phyloP scores from a whole-genome alignment of 1,140 invertebrate genomes.

The Cydia strobilella region DNA sequence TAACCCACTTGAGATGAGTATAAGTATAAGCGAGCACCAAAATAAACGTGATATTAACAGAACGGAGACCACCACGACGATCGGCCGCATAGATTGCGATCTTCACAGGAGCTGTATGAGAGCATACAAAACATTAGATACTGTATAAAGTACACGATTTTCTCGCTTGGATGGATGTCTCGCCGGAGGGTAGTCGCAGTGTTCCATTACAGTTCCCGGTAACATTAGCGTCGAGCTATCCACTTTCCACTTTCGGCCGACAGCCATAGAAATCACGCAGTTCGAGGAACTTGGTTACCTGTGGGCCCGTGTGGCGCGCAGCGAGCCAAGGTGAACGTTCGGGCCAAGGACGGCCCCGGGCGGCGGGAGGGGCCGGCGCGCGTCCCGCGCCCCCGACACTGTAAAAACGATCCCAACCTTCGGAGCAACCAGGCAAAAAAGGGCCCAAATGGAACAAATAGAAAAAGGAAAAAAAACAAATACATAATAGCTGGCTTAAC shows the following conservation, averaged over 20 bases:
- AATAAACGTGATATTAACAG: slow-evolving; percentile 43
- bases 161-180: slow-evolving; percentile 41
- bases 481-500: slow-evolving; percentile 69
- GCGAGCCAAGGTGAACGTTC: slow-evolving; percentile 77
- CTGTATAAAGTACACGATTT: slow-evolving; percentile 51
- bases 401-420: slow-evolving; percentile 71
- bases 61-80: slow-evolving; percentile 64
- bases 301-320: slow-evolving; percentile 64
- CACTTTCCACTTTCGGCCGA: slow-evolving; percentile 73
- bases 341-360: slow-evolving; percentile 72
- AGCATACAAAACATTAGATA: slow-evolving; percentile 59
- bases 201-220: slow-evolving; percentile 74
- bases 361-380: slow-evolving; percentile 51
- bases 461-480: slow-evolving; percentile 71
- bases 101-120: slow-evolving; percentile 35
- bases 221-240: slow-evolving; percentile 66
- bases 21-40: slow-evolving; percentile 45
- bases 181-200: slow-evolving; percentile 53
- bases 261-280: slow-evolving; percentile 77
- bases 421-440: slow-evolving; percentile 72
- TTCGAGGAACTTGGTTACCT: slow-evolving; percentile 79
- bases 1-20: slow-evolving; percentile 43
- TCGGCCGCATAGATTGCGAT: slow-evolving; percentile 39
- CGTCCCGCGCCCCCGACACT: slow-evolving; percentile 46
- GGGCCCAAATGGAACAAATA: slow-evolving; percentile 74